phyloP scores from a whole-genome alignment of 2,113 vertebrate genomes.

The Melospiza georgiana region DNA sequence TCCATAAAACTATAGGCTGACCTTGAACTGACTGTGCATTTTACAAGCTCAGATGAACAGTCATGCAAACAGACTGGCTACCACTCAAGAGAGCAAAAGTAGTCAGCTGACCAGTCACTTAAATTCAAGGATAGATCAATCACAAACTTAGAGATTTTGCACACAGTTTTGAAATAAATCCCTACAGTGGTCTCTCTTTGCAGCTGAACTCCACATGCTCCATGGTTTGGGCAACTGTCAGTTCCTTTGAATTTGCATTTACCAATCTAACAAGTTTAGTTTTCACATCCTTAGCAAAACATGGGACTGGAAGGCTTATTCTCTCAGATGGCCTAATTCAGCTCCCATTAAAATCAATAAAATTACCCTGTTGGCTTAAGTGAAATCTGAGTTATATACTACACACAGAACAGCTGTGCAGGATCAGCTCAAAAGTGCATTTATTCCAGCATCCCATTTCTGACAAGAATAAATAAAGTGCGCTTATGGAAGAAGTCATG shows the following conservation, averaged over 20 bases:
- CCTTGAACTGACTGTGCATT: neutral
- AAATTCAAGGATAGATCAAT: neutral
- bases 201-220: neutral
- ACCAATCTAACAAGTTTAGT: neutral
- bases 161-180: neutral
- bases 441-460: neutral
- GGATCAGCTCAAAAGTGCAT: neutral
- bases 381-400: neutral
- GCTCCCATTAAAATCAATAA: neutral
- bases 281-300: neutral
- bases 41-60: neutral
- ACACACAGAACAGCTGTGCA: neutral
- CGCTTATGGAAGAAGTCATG: neutral
- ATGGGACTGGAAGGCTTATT: neutral
- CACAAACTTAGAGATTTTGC: neutral
- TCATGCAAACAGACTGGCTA: neutral
- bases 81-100: neutral
- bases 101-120: neutral
- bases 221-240: rapidly evolving
- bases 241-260: neutral
- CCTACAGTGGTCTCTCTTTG: neutral
- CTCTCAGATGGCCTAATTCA: neutral
- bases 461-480: neutral
- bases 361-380: neutral
- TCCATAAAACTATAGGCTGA: neutral